Evolutionary conservation across 2,888 invertebrate species (phyloP).

Genomic region (Gnatocerus cornutus): DNA sequence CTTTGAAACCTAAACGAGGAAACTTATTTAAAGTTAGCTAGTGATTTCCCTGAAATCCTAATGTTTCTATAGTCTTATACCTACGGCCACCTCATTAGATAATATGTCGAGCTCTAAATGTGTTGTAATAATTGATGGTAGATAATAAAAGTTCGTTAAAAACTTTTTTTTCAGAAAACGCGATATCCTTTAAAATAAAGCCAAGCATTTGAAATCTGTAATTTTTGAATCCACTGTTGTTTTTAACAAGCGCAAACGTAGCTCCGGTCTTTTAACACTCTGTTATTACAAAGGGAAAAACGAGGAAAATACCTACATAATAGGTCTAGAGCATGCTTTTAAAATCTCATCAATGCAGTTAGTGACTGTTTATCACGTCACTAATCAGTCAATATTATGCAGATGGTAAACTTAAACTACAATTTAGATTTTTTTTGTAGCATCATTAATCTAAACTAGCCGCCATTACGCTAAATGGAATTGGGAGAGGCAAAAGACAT

Average conservation of each 20-base stretch:
- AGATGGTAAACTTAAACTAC: too few relatives aligned
- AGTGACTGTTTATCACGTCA: neutral
- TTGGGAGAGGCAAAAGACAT: neutral
- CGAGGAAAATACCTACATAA: neutral
- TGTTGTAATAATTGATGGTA: too few relatives aligned
- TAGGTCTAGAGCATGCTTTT: neutral
- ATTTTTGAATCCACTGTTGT: too few relatives aligned
- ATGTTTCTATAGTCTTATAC: too few relatives aligned
- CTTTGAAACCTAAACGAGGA: conserved; percentile 26
- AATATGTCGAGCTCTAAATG: too few relatives aligned
- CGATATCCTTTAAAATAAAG: too few relatives aligned
- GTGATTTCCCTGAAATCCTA: too few relatives aligned
- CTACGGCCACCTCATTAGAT: too few relatives aligned
- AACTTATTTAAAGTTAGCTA: conserved; percentile 15
- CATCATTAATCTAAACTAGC: neutral
- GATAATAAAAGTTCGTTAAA: too few relatives aligned
- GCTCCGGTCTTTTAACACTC: neutral
- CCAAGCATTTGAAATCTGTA: too few relatives aligned
- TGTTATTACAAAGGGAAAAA: neutral
- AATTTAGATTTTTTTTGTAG: neutral
- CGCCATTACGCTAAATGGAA: neutral
- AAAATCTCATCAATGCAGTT: neutral
- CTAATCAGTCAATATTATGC: neutral
- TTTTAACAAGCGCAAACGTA: conserved; percentile 11
- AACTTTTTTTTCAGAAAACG: too few relatives aligned